phyloP scores from a whole-genome alignment of 1,140 invertebrate genomes.

The Samia ricini region DNA sequence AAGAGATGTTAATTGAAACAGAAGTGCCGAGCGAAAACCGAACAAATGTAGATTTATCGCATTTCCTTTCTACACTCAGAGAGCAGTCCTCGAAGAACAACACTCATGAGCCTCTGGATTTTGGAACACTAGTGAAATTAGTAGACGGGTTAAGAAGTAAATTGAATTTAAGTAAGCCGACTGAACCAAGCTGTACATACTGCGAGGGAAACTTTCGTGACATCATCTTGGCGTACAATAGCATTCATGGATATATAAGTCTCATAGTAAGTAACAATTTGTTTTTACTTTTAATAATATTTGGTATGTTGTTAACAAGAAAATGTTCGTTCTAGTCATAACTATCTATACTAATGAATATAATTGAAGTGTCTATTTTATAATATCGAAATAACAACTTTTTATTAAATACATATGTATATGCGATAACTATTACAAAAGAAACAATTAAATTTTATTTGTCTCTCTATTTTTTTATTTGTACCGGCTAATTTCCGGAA shows the following conservation, averaged over 20 bases:
- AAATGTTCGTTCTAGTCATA: too few species aligned
- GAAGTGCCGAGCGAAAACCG: constrained; percentile 43
- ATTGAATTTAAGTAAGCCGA: constrained; percentile 51
- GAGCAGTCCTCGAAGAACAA: constrained; percentile 46
- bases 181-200: constrained; percentile 54
- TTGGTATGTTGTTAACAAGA: background rate
- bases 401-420: too few species aligned
- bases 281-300: background rate
- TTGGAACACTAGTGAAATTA: constrained; percentile 57
- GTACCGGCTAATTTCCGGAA: too few species aligned
- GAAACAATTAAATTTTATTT: too few species aligned
- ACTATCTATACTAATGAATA: too few species aligned
- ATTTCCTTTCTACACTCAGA: constrained; percentile 51
- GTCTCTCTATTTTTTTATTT: too few species aligned
- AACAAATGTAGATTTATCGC: constrained; percentile 45
- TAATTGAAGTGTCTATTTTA: too few species aligned
- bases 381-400: too few species aligned
- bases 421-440: too few species aligned
- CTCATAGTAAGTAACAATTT: constrained; percentile 58
- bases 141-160: constrained; percentile 56
- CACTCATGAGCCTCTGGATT: constrained; percentile 53
- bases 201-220: constrained; percentile 65
- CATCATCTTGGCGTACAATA: constrained; percentile 63
- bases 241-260: constrained; percentile 73
- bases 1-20: constrained; percentile 57